Percentiles rank a stretch among this genome's conserved stretches.
Conservation (phyloP, 2,888 invertebrate species). For the Dryococelus australis region DNA sequence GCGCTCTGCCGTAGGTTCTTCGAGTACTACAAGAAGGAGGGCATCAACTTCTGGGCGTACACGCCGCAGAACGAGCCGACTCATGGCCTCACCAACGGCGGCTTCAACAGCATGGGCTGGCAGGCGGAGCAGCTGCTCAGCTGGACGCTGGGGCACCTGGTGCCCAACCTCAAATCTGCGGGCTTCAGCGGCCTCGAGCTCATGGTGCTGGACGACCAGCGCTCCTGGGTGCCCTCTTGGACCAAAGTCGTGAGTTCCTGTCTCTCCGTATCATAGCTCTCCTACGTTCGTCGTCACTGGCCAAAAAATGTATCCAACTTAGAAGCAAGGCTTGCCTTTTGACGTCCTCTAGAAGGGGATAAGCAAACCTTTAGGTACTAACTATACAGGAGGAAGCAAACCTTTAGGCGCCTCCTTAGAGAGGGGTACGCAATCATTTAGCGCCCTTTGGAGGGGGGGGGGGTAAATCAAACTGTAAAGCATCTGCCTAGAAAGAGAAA, state of each 20-base stretch:
- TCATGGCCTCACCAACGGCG: neutral
- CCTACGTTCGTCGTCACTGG: too few species aligned
- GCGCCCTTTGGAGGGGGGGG: too few species aligned
- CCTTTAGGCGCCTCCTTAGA: too few species aligned
- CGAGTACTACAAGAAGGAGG: slow-evolving; percentile 13
- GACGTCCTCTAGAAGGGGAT: too few species aligned
- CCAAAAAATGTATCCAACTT: too few species aligned
- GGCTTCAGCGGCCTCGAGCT: slow-evolving; percentile 10
- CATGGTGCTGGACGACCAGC: slow-evolving; percentile 24
- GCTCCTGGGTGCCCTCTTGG: neutral
- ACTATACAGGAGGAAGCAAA: too few species aligned
- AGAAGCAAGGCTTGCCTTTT: too few species aligned
- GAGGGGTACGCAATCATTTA: too few species aligned
- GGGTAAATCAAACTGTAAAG: too few species aligned
- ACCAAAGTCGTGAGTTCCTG: neutral
- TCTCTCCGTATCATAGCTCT: too few species aligned
- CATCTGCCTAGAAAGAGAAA: too few species aligned
- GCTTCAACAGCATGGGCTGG: slow-evolving; percentile 21
- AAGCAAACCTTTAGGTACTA: too few species aligned
- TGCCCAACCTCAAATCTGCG: neutral
- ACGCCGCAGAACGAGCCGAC: slow-evolving; percentile 20
- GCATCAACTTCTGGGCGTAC: slow-evolving; percentile 18
- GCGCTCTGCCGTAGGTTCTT: neutral
- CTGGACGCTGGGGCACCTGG: neutral
- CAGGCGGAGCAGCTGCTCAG: neutral